A percentile compares a stretch with the other conserved stretches of the same genome.
Evolutionary conservation across 2,113 vertebrate species (phyloP).

Genomic region (Hiodon alosoides): DNA sequence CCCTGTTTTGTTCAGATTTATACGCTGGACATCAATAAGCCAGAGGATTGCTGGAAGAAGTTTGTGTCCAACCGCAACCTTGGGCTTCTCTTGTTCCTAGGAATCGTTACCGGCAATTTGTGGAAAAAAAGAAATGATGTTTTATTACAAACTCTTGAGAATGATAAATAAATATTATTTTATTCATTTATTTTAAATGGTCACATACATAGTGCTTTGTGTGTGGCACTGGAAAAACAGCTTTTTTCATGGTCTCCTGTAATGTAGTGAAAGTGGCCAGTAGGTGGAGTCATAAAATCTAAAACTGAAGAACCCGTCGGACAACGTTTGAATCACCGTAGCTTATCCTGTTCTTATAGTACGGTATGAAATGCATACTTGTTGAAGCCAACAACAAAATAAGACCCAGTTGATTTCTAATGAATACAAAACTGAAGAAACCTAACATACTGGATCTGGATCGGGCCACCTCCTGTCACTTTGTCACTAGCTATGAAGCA

Average conservation of each 20-base stretch:
- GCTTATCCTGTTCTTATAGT: too few species aligned
- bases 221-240: constrained; percentile 1
- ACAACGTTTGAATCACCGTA: too few species aligned
- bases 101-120: constrained; percentile 81
- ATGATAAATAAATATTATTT: neutral
- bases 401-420: too few species aligned
- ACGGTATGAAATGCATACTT: too few species aligned
- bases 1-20: constrained; percentile 68
- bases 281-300: neutral
- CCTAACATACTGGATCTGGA: too few species aligned
- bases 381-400: too few species aligned
- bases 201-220: neutral
- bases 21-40: constrained; percentile 77
- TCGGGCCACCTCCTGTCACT: too few species aligned
- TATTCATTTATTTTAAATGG: neutral
- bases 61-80: constrained; percentile 85
- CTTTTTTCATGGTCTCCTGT: neutral
- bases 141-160: constrained; percentile 27
- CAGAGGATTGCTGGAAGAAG: constrained; percentile 91
- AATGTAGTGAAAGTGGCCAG: constrained; percentile 1
- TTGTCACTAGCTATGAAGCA: too few species aligned
- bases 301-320: neutral
- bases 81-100: constrained; percentile 78
- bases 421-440: too few species aligned
- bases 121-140: constrained; percentile 64